phyloP scores from a whole-genome alignment of 1,140 invertebrate genomes.

The Lepidurus packardi region DNA sequence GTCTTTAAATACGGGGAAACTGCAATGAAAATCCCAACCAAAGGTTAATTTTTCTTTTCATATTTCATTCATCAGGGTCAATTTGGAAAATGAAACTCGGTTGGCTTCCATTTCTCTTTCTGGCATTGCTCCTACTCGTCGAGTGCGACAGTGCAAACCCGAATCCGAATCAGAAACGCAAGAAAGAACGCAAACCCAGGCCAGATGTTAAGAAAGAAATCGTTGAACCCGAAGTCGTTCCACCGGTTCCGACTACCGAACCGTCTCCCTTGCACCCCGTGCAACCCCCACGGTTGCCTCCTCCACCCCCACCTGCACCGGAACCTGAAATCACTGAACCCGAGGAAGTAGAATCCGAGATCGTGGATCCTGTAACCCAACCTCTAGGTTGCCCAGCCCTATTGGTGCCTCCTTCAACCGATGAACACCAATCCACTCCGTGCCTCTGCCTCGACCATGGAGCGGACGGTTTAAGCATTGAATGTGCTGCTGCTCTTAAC shows the following conservation, averaged over 20 bases:
- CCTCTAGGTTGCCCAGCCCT: background rate
- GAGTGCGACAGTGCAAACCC: background rate
- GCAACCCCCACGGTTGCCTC: background rate
- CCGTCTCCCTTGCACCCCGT: background rate
- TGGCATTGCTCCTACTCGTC: constrained; percentile 1
- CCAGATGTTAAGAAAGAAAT: background rate
- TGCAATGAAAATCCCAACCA: constrained; percentile 45
- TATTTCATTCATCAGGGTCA: background rate
- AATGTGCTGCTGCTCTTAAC: constrained; percentile 26
- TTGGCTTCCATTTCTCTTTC: background rate
- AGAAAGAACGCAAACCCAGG: constrained; percentile 15
- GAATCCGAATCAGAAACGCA: constrained; percentile 21
- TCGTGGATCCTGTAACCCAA: background rate
- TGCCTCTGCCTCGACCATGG: constrained; percentile 33
- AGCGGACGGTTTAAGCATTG: constrained; percentile 29
- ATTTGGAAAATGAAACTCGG: background rate
- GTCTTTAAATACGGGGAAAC: constrained; percentile 99
- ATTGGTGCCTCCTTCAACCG: constrained; percentile 20
- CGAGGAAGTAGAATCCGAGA: constrained; percentile 32
- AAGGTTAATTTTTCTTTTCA: constrained; percentile 28
- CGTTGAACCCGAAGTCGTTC: background rate
- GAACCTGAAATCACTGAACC: background rate
- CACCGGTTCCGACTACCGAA: background rate
- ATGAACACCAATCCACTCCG: constrained; percentile 23
- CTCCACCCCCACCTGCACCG: background rate